phyloP scores from a whole-genome alignment of 1,140 invertebrate species.

The Microplitis mediator region DNA sequence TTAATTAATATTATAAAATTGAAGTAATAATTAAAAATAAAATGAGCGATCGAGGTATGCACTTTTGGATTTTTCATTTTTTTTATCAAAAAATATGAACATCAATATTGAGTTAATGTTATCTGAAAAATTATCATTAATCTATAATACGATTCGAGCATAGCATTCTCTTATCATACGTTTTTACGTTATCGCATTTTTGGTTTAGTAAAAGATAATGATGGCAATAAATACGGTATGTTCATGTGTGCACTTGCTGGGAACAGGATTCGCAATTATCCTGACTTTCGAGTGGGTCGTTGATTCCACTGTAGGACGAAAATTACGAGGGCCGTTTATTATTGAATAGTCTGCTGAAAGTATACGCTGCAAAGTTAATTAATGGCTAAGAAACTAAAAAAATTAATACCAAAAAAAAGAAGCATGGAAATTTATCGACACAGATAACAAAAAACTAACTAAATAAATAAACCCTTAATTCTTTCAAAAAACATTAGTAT shows the following conservation, averaged over 20 bases:
- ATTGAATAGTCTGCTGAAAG: constrained; percentile 17
- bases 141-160: too few species aligned
- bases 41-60: too few species aligned
- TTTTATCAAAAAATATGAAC: too few species aligned
- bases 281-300: constrained; percentile 24
- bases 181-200: too few species aligned
- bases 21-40: too few species aligned
- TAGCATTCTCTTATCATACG: too few species aligned
- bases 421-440: constrained; percentile 34
- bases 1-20: too few species aligned
- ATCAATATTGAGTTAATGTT: too few species aligned
- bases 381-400: constrained; percentile 22
- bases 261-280: constrained; percentile 25
- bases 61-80: too few species aligned
- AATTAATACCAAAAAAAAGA: constrained; percentile 40
- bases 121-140: too few species aligned
- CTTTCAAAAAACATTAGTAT: neutral
- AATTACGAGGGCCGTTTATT: constrained; percentile 26
- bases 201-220: neutral
- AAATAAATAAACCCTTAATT: neutral
- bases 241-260: constrained; percentile 1
- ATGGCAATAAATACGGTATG: constrained; percentile 16
- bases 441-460: constrained; percentile 11
- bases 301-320: constrained; percentile 3
- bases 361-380: constrained; percentile 11